Evolutionary conservation across 2,888 invertebrate genomes (phyloP).

Genomic region (Peribatodes rhomboidaria): DNA sequence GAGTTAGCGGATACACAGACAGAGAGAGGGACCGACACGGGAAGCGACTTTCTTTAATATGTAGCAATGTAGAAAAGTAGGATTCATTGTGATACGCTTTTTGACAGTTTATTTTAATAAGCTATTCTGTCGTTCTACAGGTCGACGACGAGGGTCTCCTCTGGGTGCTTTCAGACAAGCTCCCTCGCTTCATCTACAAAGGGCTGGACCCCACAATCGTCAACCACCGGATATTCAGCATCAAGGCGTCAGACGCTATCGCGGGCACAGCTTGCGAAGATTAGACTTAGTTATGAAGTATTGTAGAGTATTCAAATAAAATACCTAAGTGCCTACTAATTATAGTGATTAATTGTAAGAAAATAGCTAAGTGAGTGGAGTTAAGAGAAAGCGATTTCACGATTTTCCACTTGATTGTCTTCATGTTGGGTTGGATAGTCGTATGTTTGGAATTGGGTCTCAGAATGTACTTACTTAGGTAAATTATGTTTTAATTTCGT

Average conservation of each 20-base stretch:
- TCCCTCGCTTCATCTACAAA: conserved; percentile 90
- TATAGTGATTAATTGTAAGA: conserved; percentile 2
- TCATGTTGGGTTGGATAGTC: conserved; percentile 9
- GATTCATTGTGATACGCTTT: too few relatives aligned
- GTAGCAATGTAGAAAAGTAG: too few relatives aligned
- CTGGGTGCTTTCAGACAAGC: conserved; percentile 92
- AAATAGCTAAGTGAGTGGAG: background rate
- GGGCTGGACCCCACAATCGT: conserved; percentile 88
- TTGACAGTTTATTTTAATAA: background rate
- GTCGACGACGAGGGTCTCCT: conserved; percentile 83
- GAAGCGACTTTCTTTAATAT: too few relatives aligned
- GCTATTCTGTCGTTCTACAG: conserved; percentile 60
- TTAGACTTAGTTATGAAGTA: conserved; percentile 21
- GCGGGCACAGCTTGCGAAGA: conserved; percentile 85
- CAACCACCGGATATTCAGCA: conserved; percentile 89
- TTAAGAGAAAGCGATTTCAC: background rate
- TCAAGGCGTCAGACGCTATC: conserved; percentile 84
- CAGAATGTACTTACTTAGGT: background rate
- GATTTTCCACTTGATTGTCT: conserved; percentile 3
- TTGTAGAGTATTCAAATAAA: background rate
- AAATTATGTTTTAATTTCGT: background rate
- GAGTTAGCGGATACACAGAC: too few relatives aligned
- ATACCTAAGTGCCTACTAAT: conserved; percentile 13
- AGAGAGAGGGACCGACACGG: too few relatives aligned
- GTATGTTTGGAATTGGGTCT: conserved; percentile 6